Base-by-base conservation (phyloP, 1,140 invertebrate species). In the Bombyx mori region DNA sequence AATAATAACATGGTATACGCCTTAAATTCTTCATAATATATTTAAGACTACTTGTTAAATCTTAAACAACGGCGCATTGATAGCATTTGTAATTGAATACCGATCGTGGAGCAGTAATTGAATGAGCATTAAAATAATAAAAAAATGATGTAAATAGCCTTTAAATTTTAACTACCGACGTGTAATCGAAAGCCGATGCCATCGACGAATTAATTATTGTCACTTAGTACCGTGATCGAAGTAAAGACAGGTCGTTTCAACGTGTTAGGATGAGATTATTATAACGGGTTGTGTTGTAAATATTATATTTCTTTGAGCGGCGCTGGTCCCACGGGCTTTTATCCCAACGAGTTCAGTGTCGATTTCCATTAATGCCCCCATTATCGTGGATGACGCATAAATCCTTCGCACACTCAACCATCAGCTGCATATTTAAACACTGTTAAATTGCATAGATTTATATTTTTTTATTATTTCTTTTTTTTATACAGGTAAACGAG, bases 241-340 rank as follows among this genome's bases (percentile, higher is more conserved):
- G 58, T 54, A 61, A 62, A 61, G 69, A 69, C 68, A 66, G 61
- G 70, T 60, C 66, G 60, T 77, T 78, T 77, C 65, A 68, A 63
- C 66, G 69, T 73, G 68, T 76, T 68, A 70, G 67, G 76, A 77
- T 66, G 65, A 75, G 68, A 79, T 79, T 77, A 78, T 79, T 77
- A 80, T 68, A 71, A 72, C 65, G 66, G 75, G 77, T 78, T 71
- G 75, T 63, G 63, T 59, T 56, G 69, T 73, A 76, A 73, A 81
- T 78, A 81, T 81, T 81, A 81, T 79, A 75, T 79, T 81, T 81
- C 77, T 65, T 75, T 69, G 73, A 70, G 67, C 59, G 71, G 66
- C 60, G 62, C 57, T 62, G 67, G 56, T 35, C 26, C 26, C 26
- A 6, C 44, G 26, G 47, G 54, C 54, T 44, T 22, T 10, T 12